Evolutionary conservation across 1,140 invertebrate genomes (phyloP).

Genomic region (Aplysia californica): DNA sequence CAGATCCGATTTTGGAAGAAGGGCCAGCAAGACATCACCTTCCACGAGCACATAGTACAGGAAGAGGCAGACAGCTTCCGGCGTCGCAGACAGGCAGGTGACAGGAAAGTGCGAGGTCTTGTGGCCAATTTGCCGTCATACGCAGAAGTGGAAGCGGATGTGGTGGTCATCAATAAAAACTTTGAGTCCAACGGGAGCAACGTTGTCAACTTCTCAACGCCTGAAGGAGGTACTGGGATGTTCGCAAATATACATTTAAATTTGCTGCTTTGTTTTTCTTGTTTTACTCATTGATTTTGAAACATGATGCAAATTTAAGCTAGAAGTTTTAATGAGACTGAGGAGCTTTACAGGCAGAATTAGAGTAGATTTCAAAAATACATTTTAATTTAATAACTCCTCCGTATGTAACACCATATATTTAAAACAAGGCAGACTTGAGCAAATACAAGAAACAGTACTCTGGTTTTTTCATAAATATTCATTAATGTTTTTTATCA

Average conservation of each 20-base stretch:
- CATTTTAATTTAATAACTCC: too few relatives aligned
- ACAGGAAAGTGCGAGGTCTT: constrained; percentile 33
- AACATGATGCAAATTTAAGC: too few relatives aligned
- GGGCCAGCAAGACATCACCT: constrained; percentile 78
- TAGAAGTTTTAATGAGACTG: too few relatives aligned
- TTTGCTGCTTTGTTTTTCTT: not conserved
- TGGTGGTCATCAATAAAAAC: constrained; percentile 89
- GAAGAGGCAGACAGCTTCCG: not conserved
- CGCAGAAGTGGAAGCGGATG: constrained; percentile 88
- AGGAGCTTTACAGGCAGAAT: too few relatives aligned
- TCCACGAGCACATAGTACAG: constrained; percentile 74
- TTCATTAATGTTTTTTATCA: too few relatives aligned
- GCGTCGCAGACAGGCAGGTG: constrained; percentile 6
- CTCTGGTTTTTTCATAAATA: too few relatives aligned
- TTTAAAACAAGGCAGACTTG: too few relatives aligned
- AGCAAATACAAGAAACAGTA: too few relatives aligned
- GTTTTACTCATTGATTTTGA: too few relatives aligned
- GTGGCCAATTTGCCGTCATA: constrained; percentile 70
- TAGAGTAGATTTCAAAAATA: too few relatives aligned
- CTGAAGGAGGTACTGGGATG: constrained; percentile 80
- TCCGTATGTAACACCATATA: too few relatives aligned
- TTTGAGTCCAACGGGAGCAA: constrained; percentile 92
- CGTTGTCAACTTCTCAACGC: constrained; percentile 85
- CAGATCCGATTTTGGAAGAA: constrained; percentile 89
- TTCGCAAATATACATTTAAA: not conserved